Conservation (phyloP, 2,888 invertebrate genomes). For the Hydrotaea diabolus region DNA sequence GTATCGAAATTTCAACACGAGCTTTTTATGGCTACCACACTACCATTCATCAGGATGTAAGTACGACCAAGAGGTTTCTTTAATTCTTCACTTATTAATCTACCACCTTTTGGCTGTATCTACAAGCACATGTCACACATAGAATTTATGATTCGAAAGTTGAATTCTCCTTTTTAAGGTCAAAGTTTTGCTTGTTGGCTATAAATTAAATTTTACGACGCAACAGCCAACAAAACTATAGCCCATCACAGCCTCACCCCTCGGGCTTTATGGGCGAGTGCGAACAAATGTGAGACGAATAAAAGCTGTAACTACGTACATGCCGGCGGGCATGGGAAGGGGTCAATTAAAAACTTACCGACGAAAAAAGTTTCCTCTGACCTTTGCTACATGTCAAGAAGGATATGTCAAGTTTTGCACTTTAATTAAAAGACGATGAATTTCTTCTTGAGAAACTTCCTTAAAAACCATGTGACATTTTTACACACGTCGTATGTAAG, state of each 20-base stretch:
- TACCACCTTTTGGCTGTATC: too few species aligned
- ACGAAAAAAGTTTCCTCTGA: too few species aligned
- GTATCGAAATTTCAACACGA: too few species aligned
- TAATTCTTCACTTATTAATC: too few species aligned
- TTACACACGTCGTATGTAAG: too few species aligned
- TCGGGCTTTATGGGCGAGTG: neutral
- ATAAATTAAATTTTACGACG: neutral
- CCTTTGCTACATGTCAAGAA: neutral
- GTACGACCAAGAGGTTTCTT: too few species aligned
- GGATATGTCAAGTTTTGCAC: too few species aligned
- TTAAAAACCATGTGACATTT: too few species aligned
- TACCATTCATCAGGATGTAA: too few species aligned
- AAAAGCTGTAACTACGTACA: neutral
- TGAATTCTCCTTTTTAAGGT: neutral
- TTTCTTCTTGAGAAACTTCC: too few species aligned
- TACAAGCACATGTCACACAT: neutral
- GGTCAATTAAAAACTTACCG: neutral
- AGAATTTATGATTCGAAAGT: neutral
- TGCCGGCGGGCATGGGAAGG: neutral
- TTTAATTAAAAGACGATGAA: too few species aligned
- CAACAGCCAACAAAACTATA: neutral
- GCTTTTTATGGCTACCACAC: too few species aligned
- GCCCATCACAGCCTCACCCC: neutral
- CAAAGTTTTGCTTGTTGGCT: neutral
- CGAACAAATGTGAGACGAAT: neutral